Percentiles rank a stretch among this genome's conserved stretches.
Evolutionary conservation across 2,113 vertebrate genomes (phyloP).

Genomic region (Andinoacara biseriatus): DNA sequence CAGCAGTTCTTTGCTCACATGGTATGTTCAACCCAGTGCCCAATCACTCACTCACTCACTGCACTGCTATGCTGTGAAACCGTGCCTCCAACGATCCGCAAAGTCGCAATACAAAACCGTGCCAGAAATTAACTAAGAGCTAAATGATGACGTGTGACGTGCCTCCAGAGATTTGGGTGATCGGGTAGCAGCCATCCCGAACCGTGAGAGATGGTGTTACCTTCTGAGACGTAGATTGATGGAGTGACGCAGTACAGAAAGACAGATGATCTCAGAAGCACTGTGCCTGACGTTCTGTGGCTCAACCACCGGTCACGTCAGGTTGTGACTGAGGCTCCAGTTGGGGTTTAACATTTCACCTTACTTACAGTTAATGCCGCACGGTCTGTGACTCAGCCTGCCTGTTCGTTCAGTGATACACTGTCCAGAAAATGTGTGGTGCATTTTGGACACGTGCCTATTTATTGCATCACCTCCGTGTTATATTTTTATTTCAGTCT

Average conservation of each 20-base stretch:
- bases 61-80: conserved; percentile 27
- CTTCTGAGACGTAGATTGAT: conserved; percentile 37
- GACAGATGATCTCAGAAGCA: conserved; percentile 47
- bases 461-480: neutral
- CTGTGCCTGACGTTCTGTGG: neutral
- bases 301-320: neutral
- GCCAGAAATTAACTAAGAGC: conserved; percentile 48
- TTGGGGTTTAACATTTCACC: conserved; percentile 53
- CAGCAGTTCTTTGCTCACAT: neutral
- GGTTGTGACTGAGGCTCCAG: neutral
- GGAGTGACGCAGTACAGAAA: conserved; percentile 28
- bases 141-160: conserved; percentile 47
- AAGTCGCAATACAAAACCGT: conserved; percentile 21
- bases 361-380: neutral
- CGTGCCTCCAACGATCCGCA: conserved; percentile 34
- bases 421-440: neutral
- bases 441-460: neutral
- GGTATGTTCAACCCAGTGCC: neutral
- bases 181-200: conserved; percentile 53
- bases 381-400: neutral
- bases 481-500: neutral
- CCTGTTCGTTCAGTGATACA: neutral
- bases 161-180: conserved; percentile 32
- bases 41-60: neutral
- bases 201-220: conserved; percentile 67